These are phyloP conservation scores for Chionoecetes opilio DNA, from an alignment of 1,140 invertebrate genomes.

Conservation along the genomic window DNA sequence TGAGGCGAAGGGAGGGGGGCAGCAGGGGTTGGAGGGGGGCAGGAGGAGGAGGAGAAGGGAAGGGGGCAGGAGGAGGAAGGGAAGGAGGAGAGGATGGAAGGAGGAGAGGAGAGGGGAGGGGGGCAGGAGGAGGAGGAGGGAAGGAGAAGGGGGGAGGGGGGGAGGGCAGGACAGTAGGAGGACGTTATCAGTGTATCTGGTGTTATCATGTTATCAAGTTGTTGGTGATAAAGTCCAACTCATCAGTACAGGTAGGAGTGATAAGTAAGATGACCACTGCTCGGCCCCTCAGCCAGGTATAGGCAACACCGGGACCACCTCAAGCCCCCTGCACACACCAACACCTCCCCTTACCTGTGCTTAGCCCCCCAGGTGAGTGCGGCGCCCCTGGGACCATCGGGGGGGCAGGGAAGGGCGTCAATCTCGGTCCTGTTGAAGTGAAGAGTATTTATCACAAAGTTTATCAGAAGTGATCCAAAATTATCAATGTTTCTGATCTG, in stretches of 20 bases:
- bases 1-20: background rate
- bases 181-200: constrained; percentile 39
- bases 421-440: background rate
- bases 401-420: no score
- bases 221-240: constrained; percentile 55
- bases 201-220: constrained; percentile 57
- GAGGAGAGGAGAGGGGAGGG: background rate
- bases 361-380: background rate
- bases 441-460: constrained; percentile 37
- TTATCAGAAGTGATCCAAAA: constrained; percentile 43
- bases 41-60: background rate
- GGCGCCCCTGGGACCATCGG: no score
- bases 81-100: background rate
- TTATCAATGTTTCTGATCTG: constrained; percentile 48
- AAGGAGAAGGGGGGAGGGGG: background rate
- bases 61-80: background rate
- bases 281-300: background rate
- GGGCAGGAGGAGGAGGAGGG: background rate
- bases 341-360: background rate
- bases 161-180: background rate
- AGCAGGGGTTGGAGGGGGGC: background rate
- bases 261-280: constrained; percentile 53
- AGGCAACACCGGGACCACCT: background rate
- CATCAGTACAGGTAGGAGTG: constrained; percentile 58
- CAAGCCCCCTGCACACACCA: background rate